Conservation (phyloP, 2,888 invertebrate species). For the Drosophila nigritarsus region DNA sequence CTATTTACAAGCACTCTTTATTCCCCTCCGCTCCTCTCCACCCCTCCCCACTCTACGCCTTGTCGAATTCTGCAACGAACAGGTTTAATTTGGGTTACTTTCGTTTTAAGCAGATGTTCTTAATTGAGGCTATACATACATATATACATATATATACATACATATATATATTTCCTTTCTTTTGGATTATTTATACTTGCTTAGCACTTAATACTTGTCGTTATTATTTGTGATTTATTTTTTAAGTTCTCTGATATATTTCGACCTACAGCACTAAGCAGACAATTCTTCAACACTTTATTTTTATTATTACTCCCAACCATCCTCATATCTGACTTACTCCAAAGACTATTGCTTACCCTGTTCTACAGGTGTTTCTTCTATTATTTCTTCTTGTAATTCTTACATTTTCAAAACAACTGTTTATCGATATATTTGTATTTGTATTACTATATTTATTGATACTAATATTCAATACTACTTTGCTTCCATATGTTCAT, state of each 20-base stretch:
- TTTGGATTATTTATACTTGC: neutral
- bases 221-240: neutral
- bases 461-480: neutral
- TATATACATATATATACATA: neutral
- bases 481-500: neutral
- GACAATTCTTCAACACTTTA: no score
- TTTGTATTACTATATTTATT: neutral
- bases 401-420: neutral
- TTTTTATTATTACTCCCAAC: neutral
- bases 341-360: neutral
- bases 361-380: neutral
- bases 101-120: neutral
- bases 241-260: neutral
- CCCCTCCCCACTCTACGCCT: neutral
- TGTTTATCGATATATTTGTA: neutral
- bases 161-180: neutral
- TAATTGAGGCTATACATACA: neutral
- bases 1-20: slow-evolving; percentile 57
- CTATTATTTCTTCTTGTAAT: neutral
- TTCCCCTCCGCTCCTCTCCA: neutral
- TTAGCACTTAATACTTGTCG: no score
- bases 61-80: neutral
- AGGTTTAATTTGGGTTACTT: neutral
- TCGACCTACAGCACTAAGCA: neutral
- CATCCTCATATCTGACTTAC: neutral